These are phyloP conservation scores for Hoplostethus mediterraneus DNA, from an alignment of 2,797 vertebrate species.

Conservation along the genomic window DNA sequence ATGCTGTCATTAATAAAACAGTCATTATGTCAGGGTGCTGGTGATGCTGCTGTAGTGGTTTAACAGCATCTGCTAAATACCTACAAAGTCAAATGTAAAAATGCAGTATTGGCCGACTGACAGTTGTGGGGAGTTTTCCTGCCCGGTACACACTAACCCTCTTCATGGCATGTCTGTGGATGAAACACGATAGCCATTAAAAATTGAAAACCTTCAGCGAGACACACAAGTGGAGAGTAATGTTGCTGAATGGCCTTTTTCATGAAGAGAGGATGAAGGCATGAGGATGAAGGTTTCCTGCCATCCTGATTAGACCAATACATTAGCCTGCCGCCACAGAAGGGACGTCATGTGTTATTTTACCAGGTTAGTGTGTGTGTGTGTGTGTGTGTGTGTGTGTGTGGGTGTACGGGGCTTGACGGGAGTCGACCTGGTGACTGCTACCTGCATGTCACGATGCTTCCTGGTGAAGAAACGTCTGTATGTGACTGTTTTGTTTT, in stretches of 20 bases:
- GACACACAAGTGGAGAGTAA: not conserved
- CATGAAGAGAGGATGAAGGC: conserved; percentile 26
- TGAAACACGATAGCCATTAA: conserved; percentile 25
- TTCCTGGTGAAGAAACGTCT: not conserved
- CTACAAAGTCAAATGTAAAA: not conserved
- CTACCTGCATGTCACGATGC: conserved; percentile 13
- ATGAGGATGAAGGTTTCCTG: conserved; percentile 23
- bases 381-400: no score
- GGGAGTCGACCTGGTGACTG: conserved; percentile 34
- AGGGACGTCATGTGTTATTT: conserved; percentile 37
- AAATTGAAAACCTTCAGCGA: conserved; percentile 6
- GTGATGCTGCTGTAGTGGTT: no score
- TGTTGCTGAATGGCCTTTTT: conserved; percentile 44
- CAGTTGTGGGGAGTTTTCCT: not conserved
- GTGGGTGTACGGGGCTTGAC: conserved; percentile 1
- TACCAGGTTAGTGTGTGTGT: not conserved
- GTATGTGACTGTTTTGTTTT: conserved; percentile 3
- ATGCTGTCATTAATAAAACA: no score
- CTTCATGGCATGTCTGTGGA: not conserved
- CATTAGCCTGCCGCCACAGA: conserved; percentile 21
- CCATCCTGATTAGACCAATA: conserved; percentile 47
- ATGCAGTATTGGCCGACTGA: not conserved
- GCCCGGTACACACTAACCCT: not conserved
- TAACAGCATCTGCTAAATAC: no score
- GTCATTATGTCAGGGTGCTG: no score